Evolutionary conservation across 2,888 invertebrate species (phyloP).

Genomic region (Cephalotes varians): DNA sequence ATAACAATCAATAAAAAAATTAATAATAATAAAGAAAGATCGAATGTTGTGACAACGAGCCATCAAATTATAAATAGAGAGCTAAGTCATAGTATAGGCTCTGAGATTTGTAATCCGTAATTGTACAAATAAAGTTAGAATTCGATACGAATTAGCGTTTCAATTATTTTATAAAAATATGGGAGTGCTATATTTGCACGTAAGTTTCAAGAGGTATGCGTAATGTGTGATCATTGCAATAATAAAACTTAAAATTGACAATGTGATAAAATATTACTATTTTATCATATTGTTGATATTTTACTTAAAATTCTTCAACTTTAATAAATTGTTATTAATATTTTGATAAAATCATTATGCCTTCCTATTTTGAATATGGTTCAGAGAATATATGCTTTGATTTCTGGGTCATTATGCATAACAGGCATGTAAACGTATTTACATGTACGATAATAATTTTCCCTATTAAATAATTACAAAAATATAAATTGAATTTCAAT

Average conservation of each 20-base stretch:
- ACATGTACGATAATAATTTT: not conserved
- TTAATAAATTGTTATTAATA: not conserved
- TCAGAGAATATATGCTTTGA: not conserved
- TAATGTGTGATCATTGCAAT: not conserved
- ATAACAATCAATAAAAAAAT: not conserved
- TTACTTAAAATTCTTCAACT: not conserved
- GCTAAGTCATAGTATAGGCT: too few relatives aligned
- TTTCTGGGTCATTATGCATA: not conserved
- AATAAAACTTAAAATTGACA: not conserved
- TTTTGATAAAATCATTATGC: not conserved
- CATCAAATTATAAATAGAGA: not conserved
- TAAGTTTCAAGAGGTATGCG: not conserved
- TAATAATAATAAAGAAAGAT: not conserved
- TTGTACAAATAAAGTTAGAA: not conserved
- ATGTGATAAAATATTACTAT: not conserved
- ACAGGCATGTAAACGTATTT: not conserved
- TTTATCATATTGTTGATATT: not conserved
- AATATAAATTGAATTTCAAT: conserved; percentile 15
- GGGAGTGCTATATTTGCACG: not conserved
- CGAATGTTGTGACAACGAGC: not conserved
- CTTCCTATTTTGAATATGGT: not conserved
- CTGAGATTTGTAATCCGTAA: not conserved
- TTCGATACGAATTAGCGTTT: not conserved
- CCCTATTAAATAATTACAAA: not conserved
- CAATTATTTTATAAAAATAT: not conserved